Percentiles rank a stretch among this genome's conserved stretches.
Conservation (phyloP, 1,140 invertebrate species). For the Elysia chlorotica region DNA sequence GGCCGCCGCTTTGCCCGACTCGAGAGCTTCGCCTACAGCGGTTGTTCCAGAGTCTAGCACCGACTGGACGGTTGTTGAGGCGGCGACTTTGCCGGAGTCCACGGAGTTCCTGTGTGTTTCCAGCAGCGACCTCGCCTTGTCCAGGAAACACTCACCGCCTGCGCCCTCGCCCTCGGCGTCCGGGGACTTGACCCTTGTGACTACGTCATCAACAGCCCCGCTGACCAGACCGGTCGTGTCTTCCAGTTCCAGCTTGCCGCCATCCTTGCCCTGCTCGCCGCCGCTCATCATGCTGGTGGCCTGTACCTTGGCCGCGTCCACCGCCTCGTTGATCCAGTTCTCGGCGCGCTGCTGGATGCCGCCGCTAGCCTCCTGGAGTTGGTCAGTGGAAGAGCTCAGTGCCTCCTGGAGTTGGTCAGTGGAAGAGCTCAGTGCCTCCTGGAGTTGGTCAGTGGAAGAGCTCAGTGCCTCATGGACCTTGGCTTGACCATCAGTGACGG, state of each 20-base stretch:
- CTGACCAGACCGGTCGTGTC: not conserved
- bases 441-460: not conserved
- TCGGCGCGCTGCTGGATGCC: not conserved
- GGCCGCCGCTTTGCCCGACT: not conserved
- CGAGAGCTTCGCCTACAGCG: not conserved
- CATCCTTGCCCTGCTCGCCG: not conserved
- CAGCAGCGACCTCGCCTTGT: constrained; percentile 2
- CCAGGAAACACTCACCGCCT: not conserved
- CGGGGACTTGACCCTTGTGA: not conserved
- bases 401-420: not conserved
- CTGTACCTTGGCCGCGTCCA: too few relatives aligned
- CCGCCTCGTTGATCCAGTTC: not conserved
- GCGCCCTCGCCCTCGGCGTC: not conserved
- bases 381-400: not conserved
- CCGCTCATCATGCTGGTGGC: too few relatives aligned
- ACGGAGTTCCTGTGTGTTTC: constrained; percentile 14
- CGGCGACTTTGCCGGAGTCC: not conserved
- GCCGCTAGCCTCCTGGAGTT: not conserved
- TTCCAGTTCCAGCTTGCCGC: not conserved
- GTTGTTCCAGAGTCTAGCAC: not conserved
- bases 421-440: not conserved
- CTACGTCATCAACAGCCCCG: not conserved
- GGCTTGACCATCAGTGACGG: not conserved
- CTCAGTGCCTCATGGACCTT: not conserved
- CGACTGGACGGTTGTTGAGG: too few relatives aligned